Percentiles rank a stretch among this genome's conserved stretches.
These are phyloP conservation scores for Amyelois transitella DNA, from an alignment of 1,140 invertebrate species.

Conservation along the genomic window DNA sequence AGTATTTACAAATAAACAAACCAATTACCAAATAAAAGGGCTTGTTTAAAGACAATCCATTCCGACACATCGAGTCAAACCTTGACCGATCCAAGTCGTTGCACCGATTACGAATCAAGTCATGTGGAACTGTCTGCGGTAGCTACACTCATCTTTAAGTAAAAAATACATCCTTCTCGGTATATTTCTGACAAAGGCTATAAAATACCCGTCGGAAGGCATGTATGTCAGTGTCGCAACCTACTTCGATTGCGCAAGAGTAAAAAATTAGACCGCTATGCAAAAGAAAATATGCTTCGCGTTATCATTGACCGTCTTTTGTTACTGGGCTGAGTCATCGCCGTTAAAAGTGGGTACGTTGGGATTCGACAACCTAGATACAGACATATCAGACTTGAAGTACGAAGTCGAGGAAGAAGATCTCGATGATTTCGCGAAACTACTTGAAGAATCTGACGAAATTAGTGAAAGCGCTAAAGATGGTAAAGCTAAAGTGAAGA, in stretches of 20 bases:
- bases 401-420: slow-evolving; percentile 47
- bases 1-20: too few species aligned
- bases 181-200: slow-evolving; percentile 40
- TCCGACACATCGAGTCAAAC: slow-evolving; percentile 9
- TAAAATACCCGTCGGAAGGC: slow-evolving; percentile 45
- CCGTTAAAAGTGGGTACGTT: slow-evolving; percentile 25
- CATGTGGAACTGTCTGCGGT: slow-evolving; percentile 30
- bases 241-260: slow-evolving; percentile 59
- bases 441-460: slow-evolving; percentile 26
- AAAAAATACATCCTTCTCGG: slow-evolving; percentile 46
- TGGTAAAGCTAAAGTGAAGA: slow-evolving; percentile 23
- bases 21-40: too few species aligned
- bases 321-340: slow-evolving; percentile 38
- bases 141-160: slow-evolving; percentile 21
- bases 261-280: slow-evolving; percentile 48
- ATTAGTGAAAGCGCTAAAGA: slow-evolving; percentile 6
- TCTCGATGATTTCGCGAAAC: slow-evolving; percentile 50
- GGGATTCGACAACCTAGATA: slow-evolving; percentile 43
- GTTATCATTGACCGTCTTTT: slow-evolving; percentile 43
- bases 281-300: slow-evolving; percentile 43
- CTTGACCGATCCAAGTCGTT: slow-evolving; percentile 48
- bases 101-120: slow-evolving; percentile 40
- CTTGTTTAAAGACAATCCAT: too few species aligned
- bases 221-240: slow-evolving; percentile 72
- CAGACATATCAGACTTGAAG: slow-evolving; percentile 40